These are phyloP conservation scores for Pseudomyrmex cubaensis DNA, from an alignment of 1,140 invertebrate species.

Conservation along the genomic window DNA sequence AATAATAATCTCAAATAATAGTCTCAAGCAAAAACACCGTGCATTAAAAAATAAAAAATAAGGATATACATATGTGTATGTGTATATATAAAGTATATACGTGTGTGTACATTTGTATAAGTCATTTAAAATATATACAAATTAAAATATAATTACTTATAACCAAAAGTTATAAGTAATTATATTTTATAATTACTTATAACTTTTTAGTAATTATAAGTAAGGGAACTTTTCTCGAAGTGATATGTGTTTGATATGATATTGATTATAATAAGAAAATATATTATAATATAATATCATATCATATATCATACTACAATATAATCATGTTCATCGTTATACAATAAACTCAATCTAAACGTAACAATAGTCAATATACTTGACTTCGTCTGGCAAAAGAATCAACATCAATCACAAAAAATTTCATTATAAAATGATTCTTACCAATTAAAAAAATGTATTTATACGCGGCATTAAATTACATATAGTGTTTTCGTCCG, in stretches of 20 bases:
- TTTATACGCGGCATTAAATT: too few species aligned
- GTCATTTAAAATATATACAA: too few species aligned
- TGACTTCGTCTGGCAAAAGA: not conserved
- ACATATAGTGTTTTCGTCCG: too few species aligned
- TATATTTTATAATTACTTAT: not conserved
- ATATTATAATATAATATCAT: too few species aligned
- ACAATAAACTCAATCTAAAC: not conserved
- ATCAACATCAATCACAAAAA: constrained; percentile 37
- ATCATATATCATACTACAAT: too few species aligned
- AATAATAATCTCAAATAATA: not conserved
- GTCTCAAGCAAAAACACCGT: not conserved
- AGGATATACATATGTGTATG: too few species aligned
- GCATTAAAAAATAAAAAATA: too few species aligned
- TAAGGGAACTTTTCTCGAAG: not conserved
- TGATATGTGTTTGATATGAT: constrained; percentile 3
- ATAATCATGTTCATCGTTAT: too few species aligned
- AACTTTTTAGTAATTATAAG: not conserved
- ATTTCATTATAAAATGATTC: not conserved
- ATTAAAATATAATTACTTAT: not conserved
- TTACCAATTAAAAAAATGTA: too few species aligned
- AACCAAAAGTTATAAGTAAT: not conserved
- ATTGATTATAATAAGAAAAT: not conserved
- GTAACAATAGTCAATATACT: not conserved
- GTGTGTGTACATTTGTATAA: too few species aligned
- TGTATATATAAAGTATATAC: too few species aligned